Percentiles rank a stretch among this genome's conserved stretches.
phyloP scores from a whole-genome alignment of 2,113 vertebrate species.

The Brienomyrus brachyistius region DNA sequence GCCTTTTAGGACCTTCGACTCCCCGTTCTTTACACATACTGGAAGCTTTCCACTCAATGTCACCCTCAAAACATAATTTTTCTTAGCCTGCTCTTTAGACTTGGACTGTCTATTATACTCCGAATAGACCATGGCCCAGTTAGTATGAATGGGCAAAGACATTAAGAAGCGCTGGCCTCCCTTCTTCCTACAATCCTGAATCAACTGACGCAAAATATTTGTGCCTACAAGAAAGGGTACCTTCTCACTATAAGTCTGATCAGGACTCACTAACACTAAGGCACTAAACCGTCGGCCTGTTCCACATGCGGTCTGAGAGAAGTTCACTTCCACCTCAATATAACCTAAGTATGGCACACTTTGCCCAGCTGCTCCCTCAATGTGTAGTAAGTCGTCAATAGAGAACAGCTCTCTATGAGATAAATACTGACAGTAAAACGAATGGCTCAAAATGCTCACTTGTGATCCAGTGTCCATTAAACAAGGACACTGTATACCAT shows the following conservation, averaged over 20 bases:
- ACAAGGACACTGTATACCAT: background rate
- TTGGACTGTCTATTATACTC: background rate
- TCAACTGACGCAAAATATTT: background rate
- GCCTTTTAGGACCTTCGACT: background rate
- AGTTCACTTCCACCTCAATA: background rate
- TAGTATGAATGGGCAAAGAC: background rate
- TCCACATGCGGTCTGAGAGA: background rate
- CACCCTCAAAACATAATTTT: background rate
- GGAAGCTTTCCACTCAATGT: background rate
- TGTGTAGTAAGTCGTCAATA: background rate
- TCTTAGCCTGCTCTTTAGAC: background rate
- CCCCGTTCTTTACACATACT: background rate
- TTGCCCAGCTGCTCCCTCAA: background rate
- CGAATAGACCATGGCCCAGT: background rate
- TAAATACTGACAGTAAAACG: background rate
- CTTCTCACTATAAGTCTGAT: background rate
- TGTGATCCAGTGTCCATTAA: background rate
- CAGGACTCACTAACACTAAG: background rate
- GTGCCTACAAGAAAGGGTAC: background rate
- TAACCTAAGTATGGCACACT: background rate
- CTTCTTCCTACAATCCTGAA: background rate
- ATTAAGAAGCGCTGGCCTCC: background rate
- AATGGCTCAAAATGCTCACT: background rate
- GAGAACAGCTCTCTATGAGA: background rate
- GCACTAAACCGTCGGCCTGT: background rate